These are phyloP conservation scores for Mus spretus DNA, from an alignment of 2,797 vertebrate species.

Conservation along the genomic window DNA sequence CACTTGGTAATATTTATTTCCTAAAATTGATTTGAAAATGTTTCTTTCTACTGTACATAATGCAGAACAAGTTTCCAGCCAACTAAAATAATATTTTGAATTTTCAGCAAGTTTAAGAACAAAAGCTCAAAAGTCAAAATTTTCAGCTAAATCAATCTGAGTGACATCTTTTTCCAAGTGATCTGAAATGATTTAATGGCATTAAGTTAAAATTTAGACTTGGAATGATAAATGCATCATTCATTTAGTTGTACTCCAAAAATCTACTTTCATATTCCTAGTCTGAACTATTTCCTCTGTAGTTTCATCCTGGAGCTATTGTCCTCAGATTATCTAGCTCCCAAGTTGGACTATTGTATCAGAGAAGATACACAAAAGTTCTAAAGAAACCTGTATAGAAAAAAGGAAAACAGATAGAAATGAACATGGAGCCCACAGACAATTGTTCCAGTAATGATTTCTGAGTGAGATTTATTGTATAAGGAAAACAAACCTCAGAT, in stretches of 20 bases:
- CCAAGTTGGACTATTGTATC: neutral
- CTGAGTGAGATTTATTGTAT: slow-evolving; percentile 1
- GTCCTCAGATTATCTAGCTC: neutral
- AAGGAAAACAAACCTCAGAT: neutral
- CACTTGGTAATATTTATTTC: neutral
- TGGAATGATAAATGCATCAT: neutral
- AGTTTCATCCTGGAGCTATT: neutral
- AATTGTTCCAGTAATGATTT: neutral
- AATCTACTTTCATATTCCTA: neutral
- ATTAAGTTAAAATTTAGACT: neutral
- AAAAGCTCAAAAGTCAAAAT: neutral
- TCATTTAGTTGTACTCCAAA: neutral
- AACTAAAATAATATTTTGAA: neutral
- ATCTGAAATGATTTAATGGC: neutral
- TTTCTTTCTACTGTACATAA: neutral
- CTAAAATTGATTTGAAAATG: neutral
- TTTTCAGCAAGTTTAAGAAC: neutral
- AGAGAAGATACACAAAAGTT: neutral
- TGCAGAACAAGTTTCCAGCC: neutral
- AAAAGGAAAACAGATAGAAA: neutral
- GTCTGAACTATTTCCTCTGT: neutral
- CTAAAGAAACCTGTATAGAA: neutral
- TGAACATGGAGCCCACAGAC: neutral
- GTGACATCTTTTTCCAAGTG: neutral
- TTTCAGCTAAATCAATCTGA: neutral